phyloP scores from a whole-genome alignment of 2,888 invertebrate species.

The Lydus trimaculatus region DNA sequence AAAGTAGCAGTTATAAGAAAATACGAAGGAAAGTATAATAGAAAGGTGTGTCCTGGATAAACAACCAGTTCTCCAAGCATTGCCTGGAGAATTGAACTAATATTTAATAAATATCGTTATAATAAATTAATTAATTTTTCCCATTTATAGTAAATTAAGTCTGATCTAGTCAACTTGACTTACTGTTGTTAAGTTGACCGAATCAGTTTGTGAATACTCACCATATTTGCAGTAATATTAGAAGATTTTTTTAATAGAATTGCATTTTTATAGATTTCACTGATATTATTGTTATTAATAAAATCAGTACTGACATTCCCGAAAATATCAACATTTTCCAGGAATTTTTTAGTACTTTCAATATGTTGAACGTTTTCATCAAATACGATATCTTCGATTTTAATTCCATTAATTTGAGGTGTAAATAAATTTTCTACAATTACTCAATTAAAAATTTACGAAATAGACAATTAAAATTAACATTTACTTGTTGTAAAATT shows the following conservation, averaged over 20 bases:
- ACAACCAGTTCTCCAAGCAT: background rate
- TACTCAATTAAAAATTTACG: conserved; percentile 8
- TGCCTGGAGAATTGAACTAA: background rate
- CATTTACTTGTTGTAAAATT: conserved; percentile 47
- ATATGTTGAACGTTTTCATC: conserved; percentile 50
- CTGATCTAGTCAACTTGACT: background rate
- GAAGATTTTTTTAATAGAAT: conserved; percentile 36
- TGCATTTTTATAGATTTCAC: conserved; percentile 40
- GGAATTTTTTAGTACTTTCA: conserved; percentile 47
- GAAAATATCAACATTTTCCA: conserved; percentile 41
- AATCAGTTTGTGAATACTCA: conserved; percentile 29
- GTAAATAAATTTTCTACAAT: conserved; percentile 47
- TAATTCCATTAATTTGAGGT: conserved; percentile 48
- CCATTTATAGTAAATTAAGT: too few species aligned
- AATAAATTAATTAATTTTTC: background rate
- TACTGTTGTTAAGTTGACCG: background rate
- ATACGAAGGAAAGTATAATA: background rate
- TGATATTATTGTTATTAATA: conserved; percentile 45
- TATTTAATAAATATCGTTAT: background rate
- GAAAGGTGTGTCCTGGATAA: background rate
- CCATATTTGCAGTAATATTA: conserved; percentile 40
- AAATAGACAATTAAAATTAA: background rate
- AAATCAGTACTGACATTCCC: conserved; percentile 43
- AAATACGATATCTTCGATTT: conserved; percentile 50
- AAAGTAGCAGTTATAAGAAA: background rate